Base-by-base conservation (phyloP, 2,888 invertebrate genomes). In the Pomacea canaliculata region DNA sequence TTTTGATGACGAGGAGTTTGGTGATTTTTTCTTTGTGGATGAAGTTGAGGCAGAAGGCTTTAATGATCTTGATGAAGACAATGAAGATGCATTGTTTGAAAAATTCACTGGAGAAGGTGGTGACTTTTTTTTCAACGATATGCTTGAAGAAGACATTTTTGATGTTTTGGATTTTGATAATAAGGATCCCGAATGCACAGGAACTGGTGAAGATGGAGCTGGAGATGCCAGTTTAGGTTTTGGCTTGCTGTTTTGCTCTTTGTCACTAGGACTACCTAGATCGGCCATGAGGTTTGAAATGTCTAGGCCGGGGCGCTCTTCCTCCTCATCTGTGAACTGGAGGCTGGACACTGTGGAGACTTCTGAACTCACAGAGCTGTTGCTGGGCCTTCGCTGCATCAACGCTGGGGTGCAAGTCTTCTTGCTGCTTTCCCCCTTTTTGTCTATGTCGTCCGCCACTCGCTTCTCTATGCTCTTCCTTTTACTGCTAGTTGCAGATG, bases 261-360 rank as follows among this genome's bases (percentile, higher is more conserved):
- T 46, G 37, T 66, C 66, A 68, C 27, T 68, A 48, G 56, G 59
- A 19, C 67, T 68, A 2, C 46, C 12, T 9, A 74, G 23, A 13
- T 68, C 68, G 9, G 69, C 62, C 69, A 74, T 74, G 49, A 74
- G 69, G 13, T 68, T 68, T 0, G 67, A 67, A 8, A 69, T 74
- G 37, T 60, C 67, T 5, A n/a, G 69, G 3, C 67, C 62, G 3
- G 13, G 60, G 56, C 18, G n/a, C 27, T 59, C 73, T 37, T 73
- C 73, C 4, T 74, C 74, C 37, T 73, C 73, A 23, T 69, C 74
- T 13, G 74, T 69, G 62, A 74, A 74, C 2, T 69, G 60, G 18
- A 74, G 69, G 46, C 74, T 74, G 18, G 74, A 74, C 10, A 60
- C 69, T 60, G 74, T 62, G n/a, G 74, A 74, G n/a, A 74, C 62